Base-by-base conservation (phyloP, 2,888 invertebrate species). In the Bibio marci region DNA sequence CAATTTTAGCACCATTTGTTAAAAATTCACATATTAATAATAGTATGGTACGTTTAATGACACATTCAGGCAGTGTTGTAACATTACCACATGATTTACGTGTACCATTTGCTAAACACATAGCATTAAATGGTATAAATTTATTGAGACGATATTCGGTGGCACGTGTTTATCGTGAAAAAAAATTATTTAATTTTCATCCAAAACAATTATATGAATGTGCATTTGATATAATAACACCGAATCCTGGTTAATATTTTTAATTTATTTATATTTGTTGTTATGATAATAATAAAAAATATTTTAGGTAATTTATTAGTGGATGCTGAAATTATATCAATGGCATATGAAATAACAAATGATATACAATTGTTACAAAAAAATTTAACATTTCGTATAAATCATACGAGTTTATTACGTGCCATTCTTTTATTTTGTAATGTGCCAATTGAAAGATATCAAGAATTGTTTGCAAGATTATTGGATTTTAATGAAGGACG, bases 141-240 rank as follows among this genome's bases (percentile, higher is more conserved):
- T 71, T 75, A 49, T 67, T 91, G 52, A 78, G 90, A 45, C 72
- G 95, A 36, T 95, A 85, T 57, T 73, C 80, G 2, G 76, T 94
- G 6, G 90, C 86, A 49, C 71, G 81, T 37, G 90, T 94, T 2
- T 95, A 78, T 54, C 68, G 88, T 41, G 82, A 88, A 54, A 76
- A 78, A 48, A 76, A 77, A 50, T 75, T 76, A 3, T 69, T 67
- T 41, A 86, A 87, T 1, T 80, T 82, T 50, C 88, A 91, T 61
- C 95, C 95, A 0, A 71, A 80, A 44, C 91, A 94, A 62, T 69
- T 85, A 14, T 76, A 79, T 41, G 91, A 92, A 58, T 90, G 90
- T 59, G 86, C 87, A 2, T 92, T 92, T 59, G 95, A 95, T 58
- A 85, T 95, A 43, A 80, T 94, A 25, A 80, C 82, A 4, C 76